These are phyloP conservation scores for Buathra laborator DNA, from an alignment of 2,888 invertebrate genomes.

Conservation along the genomic window DNA sequence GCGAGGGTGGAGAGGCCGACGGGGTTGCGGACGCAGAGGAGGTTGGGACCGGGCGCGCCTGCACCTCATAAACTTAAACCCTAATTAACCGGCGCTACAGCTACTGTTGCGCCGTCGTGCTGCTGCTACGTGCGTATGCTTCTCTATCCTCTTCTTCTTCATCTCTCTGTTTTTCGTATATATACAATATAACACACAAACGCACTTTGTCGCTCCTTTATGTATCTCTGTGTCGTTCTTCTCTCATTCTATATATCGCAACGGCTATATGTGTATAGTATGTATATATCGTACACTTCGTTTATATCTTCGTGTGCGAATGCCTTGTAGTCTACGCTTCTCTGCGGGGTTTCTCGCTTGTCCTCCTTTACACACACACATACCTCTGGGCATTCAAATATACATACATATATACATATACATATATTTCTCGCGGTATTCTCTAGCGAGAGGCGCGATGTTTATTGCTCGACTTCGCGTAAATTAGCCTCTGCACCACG, in stretches of 20 bases:
- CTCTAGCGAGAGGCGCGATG: slow-evolving; percentile 82
- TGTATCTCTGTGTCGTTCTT: slow-evolving; percentile 51
- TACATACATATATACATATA: slow-evolving; percentile 43
- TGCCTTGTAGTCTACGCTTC: slow-evolving; percentile 54
- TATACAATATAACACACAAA: slow-evolving; percentile 74
- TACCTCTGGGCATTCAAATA: slow-evolving; percentile 20
- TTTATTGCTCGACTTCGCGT: slow-evolving; percentile 83
- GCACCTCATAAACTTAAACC: slow-evolving; percentile 86
- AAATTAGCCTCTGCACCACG: slow-evolving; percentile 78
- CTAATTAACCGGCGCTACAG: slow-evolving; percentile 85
- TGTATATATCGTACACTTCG: not conserved
- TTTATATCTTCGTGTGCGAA: slow-evolving; percentile 28
- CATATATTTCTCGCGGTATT: slow-evolving; percentile 73
- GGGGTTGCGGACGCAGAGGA: slow-evolving; percentile 66
- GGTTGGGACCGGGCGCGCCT: slow-evolving; percentile 83
- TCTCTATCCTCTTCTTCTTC: slow-evolving; percentile 79
- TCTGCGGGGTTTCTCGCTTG: slow-evolving; percentile 62
- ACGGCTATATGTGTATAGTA: slow-evolving; percentile 1
- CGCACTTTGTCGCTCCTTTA: slow-evolving; percentile 78
- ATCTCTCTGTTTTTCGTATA: slow-evolving; percentile 43
- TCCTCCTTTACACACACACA: slow-evolving; percentile 45
- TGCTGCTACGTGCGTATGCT: slow-evolving; percentile 82
- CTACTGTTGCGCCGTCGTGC: slow-evolving; percentile 82
- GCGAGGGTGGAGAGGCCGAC: slow-evolving; percentile 67
- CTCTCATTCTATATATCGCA: slow-evolving; percentile 53